Conservation (phyloP, 2,797 vertebrate genomes). For the Hemibagrus guttatus region DNA sequence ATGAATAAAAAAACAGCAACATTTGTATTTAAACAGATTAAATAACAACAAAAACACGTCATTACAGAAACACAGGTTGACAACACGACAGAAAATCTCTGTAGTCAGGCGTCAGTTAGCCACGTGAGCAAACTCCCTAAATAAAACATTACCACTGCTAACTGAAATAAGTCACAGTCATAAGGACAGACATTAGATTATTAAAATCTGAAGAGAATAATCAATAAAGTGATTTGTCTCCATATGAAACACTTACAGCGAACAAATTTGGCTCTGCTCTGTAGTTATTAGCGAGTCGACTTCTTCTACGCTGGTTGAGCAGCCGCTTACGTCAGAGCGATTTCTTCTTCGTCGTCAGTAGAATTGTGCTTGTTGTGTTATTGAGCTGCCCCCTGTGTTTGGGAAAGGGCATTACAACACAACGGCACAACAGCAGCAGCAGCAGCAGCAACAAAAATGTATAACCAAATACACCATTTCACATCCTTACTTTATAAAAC, state of each 20-base stretch:
- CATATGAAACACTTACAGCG: slow-evolving; percentile 5
- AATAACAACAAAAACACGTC: not conserved
- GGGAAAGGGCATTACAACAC: not conserved
- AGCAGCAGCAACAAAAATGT: not conserved
- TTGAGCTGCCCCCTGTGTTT: slow-evolving; percentile 3
- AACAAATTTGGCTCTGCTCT: not conserved
- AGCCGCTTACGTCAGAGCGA: not conserved
- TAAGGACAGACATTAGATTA: not conserved
- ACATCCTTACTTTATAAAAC: not conserved
- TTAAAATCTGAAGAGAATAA: not conserved
- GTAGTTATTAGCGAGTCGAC: not conserved
- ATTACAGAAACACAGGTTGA: not conserved
- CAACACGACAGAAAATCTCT: not conserved
- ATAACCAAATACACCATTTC: not conserved
- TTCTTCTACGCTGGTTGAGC: not conserved
- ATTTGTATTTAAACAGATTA: not conserved
- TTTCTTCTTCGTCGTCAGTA: not conserved
- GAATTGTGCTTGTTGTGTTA: not conserved
- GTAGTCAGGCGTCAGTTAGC: not conserved
- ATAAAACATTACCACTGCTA: not conserved
- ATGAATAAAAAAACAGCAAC: not conserved
- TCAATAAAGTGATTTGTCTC: not conserved
- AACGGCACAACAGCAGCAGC: not conserved
- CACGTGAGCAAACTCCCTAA: slow-evolving; percentile 14
- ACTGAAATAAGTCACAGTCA: not conserved